Evolutionary conservation across 2,797 vertebrate species (phyloP).

Genomic region (Coendou prehensilis): DNA sequence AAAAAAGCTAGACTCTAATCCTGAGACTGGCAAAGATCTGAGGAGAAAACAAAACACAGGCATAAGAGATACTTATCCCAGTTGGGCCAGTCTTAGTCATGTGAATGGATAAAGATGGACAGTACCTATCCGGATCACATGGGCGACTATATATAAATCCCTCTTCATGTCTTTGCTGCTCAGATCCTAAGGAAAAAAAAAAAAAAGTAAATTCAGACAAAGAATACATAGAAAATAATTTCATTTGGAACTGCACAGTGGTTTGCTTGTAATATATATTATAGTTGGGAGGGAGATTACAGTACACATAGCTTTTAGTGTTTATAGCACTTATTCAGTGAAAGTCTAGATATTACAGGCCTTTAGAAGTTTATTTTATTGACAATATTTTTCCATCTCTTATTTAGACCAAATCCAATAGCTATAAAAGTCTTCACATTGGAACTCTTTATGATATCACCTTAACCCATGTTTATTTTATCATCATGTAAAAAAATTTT

Average conservation of each 20-base stretch:
- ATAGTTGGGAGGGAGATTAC: background rate
- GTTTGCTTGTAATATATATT: constrained; percentile 33
- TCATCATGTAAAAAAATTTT: constrained; percentile 39
- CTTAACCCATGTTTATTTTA: constrained; percentile 50
- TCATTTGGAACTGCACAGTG: constrained; percentile 33
- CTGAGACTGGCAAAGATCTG: background rate
- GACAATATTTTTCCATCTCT: constrained; percentile 27
- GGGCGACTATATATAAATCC: constrained; percentile 98
- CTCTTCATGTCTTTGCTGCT: constrained; percentile 99
- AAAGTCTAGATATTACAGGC: background rate
- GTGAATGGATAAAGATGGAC: constrained; percentile 73
- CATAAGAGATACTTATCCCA: background rate
- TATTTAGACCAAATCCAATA: constrained; percentile 41
- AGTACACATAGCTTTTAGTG: background rate
- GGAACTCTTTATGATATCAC: constrained; percentile 28
- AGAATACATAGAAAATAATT: constrained; percentile 45
- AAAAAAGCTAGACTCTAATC: background rate
- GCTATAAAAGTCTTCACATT: constrained; percentile 40
- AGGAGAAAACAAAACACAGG: constrained; percentile 20
- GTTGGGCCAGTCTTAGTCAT: background rate
- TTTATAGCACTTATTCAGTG: background rate
- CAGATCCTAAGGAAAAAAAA: constrained; percentile 92
- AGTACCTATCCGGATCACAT: constrained; percentile 98
- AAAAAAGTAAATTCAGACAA: constrained; percentile 66
- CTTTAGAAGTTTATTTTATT: constrained; percentile 41